Base-by-base conservation (phyloP, 1,140 invertebrate genomes). In the Leptestheria dahalacensis region DNA sequence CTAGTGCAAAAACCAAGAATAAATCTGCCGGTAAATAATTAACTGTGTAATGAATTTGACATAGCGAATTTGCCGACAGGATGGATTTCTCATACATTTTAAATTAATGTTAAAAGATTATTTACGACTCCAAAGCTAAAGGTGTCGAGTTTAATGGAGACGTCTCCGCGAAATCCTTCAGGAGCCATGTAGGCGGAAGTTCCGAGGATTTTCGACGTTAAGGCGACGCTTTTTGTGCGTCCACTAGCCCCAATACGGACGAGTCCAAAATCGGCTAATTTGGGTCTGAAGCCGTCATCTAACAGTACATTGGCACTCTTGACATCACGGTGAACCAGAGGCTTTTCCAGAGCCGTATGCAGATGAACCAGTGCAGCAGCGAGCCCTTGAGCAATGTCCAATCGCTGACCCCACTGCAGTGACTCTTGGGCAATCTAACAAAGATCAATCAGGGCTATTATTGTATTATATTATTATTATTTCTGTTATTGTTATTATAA, bases 251-350 rank as follows among this genome's bases (percentile, higher is more conserved):
- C 72, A 47, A 76, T 68, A 64, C 79, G 77, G 0, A 80, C 78
- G 47, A 85, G 71, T 1, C 84, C 84, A 77, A 87, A 87, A 71
- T 86, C 84, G 65, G 82, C 82, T 28, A 87, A 68, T 74, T 83
- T 87, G 1, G 83, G 78, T 23, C 74, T 71, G 65, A 77, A 77
- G 55, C 78, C 69, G 51, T 70, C 70, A 66, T 82, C 82, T 11
- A 87, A 67, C 25, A 87, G 69, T 68, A 87, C 81, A 71, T 88
- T 88, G 1, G 83, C 82, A 70, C 78, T 81, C 72, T 88, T 87
- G 18, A 88, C 78, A 72, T 88, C 85, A 60, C 84, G 73, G 68
- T 88, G 84, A 62, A 86, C 78, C 20, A 83, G 71, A 11, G 79
- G 78, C 53, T 72, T 72, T 1, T 71, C 66, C 63, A 69, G 66